Evolutionary conservation across 2,113 vertebrate genomes (phyloP).

Genomic region (Eulacestoma nigropectus): DNA sequence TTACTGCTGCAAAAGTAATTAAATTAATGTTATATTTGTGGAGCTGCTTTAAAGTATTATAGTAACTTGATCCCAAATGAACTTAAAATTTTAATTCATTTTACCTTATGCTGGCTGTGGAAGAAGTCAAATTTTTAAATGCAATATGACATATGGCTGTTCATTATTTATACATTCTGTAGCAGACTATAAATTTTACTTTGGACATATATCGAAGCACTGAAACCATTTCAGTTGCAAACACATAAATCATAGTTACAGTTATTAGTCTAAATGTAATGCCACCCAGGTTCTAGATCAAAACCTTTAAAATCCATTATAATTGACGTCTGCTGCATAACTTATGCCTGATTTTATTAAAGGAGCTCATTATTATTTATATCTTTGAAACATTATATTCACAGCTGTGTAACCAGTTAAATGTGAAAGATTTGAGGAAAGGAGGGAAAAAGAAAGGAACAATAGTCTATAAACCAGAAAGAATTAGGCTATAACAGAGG

Average conservation of each 20-base stretch:
- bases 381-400: slow-evolving; percentile 63
- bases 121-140: slow-evolving; percentile 78
- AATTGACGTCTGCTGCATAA: slow-evolving; percentile 75
- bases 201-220: slow-evolving; percentile 76
- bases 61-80: slow-evolving; percentile 70
- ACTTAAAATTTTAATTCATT: slow-evolving; percentile 78
- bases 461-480: background rate
- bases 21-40: slow-evolving; percentile 60
- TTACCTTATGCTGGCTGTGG: slow-evolving; percentile 64
- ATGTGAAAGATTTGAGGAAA: slow-evolving; percentile 38
- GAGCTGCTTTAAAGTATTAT: slow-evolving; percentile 60
- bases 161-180: slow-evolving; percentile 85
- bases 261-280: slow-evolving; percentile 81
- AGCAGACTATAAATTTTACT: slow-evolving; percentile 82
- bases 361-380: slow-evolving; percentile 77
- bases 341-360: slow-evolving; percentile 76
- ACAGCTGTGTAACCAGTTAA: slow-evolving; percentile 45
- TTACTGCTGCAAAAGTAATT: slow-evolving; percentile 47
- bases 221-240: slow-evolving; percentile 76
- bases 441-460: background rate
- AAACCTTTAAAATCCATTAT: slow-evolving; percentile 80
- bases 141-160: slow-evolving; percentile 78
- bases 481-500: background rate
- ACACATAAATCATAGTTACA: slow-evolving; percentile 81
- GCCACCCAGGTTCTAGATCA: slow-evolving; percentile 78